These are phyloP conservation scores for Tenthredo amoena DNA, from an alignment of 2,888 invertebrate species.

Conservation along the genomic window DNA sequence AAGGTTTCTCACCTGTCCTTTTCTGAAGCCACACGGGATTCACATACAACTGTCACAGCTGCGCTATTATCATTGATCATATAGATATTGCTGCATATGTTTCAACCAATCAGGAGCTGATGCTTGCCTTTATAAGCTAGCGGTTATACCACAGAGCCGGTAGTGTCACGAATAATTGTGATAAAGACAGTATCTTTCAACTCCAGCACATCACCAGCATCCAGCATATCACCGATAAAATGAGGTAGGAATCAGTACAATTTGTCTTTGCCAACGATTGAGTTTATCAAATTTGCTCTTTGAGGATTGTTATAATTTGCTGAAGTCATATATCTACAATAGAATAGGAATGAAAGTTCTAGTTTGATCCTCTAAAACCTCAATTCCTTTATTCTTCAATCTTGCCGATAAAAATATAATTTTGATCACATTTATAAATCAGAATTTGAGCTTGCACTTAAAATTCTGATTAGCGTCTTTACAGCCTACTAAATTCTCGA, in stretches of 20 bases:
- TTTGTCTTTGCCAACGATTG: not conserved
- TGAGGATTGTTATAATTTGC: too few species aligned
- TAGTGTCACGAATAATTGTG: not conserved
- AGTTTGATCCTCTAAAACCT: too few species aligned
- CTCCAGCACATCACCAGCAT: not conserved
- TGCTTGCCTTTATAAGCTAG: slow-evolving; percentile 10
- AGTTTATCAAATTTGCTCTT: not conserved
- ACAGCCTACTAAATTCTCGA: too few species aligned
- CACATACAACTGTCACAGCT: not conserved
- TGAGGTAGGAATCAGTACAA: slow-evolving; percentile 19
- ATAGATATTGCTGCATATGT: not conserved
- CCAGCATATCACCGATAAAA: not conserved
- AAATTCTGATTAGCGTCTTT: too few species aligned
- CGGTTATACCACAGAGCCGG: not conserved
- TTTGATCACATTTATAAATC: too few species aligned
- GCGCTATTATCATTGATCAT: not conserved
- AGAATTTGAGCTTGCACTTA: too few species aligned
- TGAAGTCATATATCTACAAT: too few species aligned
- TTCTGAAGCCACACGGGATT: not conserved
- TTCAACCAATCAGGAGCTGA: slow-evolving; percentile 9
- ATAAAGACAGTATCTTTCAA: not conserved
- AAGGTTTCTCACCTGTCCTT: not conserved
- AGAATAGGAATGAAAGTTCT: too few species aligned
- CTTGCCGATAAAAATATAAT: too few species aligned
- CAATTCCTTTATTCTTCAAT: too few species aligned